These are phyloP conservation scores for Petrophora chlorosata DNA, from an alignment of 2,888 invertebrate species.

Conservation along the genomic window DNA sequence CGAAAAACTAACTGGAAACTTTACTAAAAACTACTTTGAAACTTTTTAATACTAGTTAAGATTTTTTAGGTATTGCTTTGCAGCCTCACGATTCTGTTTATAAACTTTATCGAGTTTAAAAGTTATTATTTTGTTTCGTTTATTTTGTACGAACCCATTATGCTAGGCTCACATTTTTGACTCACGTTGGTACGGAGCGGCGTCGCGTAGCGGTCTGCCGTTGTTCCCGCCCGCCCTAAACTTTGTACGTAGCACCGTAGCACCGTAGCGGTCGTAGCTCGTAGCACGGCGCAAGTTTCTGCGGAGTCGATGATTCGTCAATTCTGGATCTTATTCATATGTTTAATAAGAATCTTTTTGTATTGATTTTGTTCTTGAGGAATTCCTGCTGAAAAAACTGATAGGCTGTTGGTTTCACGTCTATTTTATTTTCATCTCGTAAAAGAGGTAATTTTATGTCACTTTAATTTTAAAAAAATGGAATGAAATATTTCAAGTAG, in stretches of 20 bases:
- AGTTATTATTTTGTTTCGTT: conserved; percentile 33
- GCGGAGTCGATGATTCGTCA: no score
- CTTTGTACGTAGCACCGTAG: conserved; percentile 41
- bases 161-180: conserved; percentile 47
- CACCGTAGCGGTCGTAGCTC: conserved; percentile 12
- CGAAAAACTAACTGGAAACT: conserved; percentile 37
- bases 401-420: no score
- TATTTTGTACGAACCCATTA: conserved; percentile 41
- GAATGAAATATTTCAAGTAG: no score
- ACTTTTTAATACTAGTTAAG: conserved; percentile 42
- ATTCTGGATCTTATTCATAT: not conserved
- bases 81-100: conserved; percentile 42
- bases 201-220: conserved; percentile 67
- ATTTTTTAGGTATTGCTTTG: conserved; percentile 43
- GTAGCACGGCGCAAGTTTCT: not conserved
- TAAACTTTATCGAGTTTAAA: conserved; percentile 23
- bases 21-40: conserved; percentile 46
- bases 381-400: no score
- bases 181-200: conserved; percentile 39
- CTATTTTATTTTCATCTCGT: no score
- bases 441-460: no score
- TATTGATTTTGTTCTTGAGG: no score
- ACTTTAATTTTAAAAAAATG: no score
- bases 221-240: conserved; percentile 50
- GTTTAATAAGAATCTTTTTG: no score